Base-by-base conservation (phyloP, 2,113 vertebrate genomes). In the Poicephalus gulielmi region DNA sequence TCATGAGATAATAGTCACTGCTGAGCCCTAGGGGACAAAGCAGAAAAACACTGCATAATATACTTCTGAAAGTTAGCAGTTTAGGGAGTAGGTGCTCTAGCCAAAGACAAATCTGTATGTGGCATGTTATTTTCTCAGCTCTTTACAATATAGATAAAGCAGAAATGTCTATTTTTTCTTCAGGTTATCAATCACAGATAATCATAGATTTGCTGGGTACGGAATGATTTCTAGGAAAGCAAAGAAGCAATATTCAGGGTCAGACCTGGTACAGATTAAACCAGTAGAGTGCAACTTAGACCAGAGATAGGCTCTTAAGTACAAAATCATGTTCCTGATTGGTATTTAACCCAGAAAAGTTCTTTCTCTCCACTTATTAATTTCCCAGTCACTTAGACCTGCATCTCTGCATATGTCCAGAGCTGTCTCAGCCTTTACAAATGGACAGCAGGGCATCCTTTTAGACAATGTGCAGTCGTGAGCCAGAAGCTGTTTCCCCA, bases 1-100 rank as follows among this genome's bases (percentile, higher is more conserved):
- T 93, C 74, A 94, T 87, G 90, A 95, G 92, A 96, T 4, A 0
- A 93, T 82, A 92, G 86, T 81, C 68, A 39, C 20, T 79, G 82
- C 70, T 88, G 35, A 78, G 68, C 75, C 91, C 43, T 14, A 10
- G 71, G 89, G 39, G 33, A 83, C 71, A 87, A 86, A 44, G 62
- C 6, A 74, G 64, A 69, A 83, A 94, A 92, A 57, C 41, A 28
- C 53, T 78, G 50, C 71, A 49, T 68, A 67, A 90, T 82, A 89
- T 74, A 18, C 47, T 90, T 84, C 33, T 37, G 18, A 78, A 83
- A 62, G 39, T 83, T 91, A 57, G 47, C 27, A 28, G 41, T 86
- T 68, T 47, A 77, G 3, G 1, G 11, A n/a, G 31, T 46, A 77
- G 37, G 52, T 50, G 69, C 20, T 73, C 39, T 35, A 66, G 3